phyloP scores from a whole-genome alignment of 2,888 invertebrate genomes.

The Lithosia quadra region DNA sequence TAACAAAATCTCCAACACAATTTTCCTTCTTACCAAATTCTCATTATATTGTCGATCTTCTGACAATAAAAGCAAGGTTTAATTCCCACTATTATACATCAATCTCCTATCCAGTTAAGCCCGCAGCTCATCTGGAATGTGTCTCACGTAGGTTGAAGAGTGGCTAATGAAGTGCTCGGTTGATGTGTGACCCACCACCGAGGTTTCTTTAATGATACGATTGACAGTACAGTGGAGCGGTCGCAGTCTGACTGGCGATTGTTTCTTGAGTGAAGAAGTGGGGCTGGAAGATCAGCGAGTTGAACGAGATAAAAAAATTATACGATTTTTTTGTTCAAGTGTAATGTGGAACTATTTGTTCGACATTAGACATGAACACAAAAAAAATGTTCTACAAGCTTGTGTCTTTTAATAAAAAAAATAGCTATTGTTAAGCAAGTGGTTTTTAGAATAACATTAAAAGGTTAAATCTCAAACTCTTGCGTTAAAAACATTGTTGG shows the following conservation, averaged over 20 bases:
- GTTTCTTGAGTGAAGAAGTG: slow-evolving; percentile 71
- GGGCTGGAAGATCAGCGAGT: slow-evolving; percentile 60
- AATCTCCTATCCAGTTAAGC: slow-evolving; percentile 75
- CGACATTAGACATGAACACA: too few species aligned
- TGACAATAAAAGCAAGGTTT: slow-evolving; percentile 58
- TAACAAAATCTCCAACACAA: neutral
- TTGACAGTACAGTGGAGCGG: slow-evolving; percentile 82
- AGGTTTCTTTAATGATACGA: slow-evolving; percentile 79
- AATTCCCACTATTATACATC: slow-evolving; percentile 79
- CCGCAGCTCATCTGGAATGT: slow-evolving; percentile 75
- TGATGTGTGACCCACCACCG: slow-evolving; percentile 79
- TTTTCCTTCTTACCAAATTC: slow-evolving; percentile 31
- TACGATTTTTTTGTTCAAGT: neutral
- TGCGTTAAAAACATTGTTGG: neutral
- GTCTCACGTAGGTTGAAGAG: slow-evolving; percentile 74
- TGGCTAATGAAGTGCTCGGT: slow-evolving; percentile 81
- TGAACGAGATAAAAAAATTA: neutral
- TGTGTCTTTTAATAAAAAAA: too few species aligned
- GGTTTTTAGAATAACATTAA: too few species aligned
- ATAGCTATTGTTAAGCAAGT: too few species aligned
- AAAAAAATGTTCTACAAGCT: too few species aligned
- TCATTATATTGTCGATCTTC: slow-evolving; percentile 50
- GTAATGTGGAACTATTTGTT: too few species aligned
- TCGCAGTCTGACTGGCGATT: slow-evolving; percentile 74
- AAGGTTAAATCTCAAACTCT: neutral